phyloP scores from a whole-genome alignment of 1,140 invertebrate species.

The Periplaneta americana region DNA sequence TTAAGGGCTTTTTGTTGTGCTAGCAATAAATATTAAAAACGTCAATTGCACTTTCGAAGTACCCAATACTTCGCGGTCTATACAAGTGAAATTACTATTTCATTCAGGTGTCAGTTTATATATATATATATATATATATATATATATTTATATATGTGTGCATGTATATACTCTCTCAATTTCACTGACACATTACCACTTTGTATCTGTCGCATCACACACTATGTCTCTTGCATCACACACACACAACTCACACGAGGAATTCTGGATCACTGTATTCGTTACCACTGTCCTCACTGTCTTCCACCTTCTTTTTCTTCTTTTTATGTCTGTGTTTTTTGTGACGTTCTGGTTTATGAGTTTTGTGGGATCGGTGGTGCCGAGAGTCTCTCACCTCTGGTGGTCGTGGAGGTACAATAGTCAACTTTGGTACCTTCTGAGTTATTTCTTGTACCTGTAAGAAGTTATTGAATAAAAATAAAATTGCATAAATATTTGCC shows the following conservation, averaged over 20 bases:
- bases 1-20: neutral
- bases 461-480: neutral
- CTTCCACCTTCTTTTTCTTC: conserved; percentile 54
- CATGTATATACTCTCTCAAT: neutral
- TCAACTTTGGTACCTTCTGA: conserved; percentile 46
- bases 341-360: conserved; percentile 45
- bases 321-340: conserved; percentile 65
- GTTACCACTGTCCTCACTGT: conserved; percentile 56
- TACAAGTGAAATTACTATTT: neutral
- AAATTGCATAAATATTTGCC: neutral
- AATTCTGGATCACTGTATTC: conserved; percentile 67
- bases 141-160: neutral
- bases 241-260: conserved; percentile 35
- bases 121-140: neutral
- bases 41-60: conserved; percentile 6
- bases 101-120: neutral
- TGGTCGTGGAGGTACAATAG: conserved; percentile 43
- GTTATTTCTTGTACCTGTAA: conserved; percentile 29
- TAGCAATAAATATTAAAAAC: conserved; percentile 1
- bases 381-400: conserved; percentile 43
- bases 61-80: neutral
- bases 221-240: neutral
- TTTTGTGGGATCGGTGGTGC: conserved; percentile 48
- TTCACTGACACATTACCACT: neutral
- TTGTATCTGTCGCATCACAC: neutral